Evolutionary conservation across 2,888 invertebrate genomes (phyloP), one percentile per base, ranked within the genome.

Genomic region (Ochropleura plecta): DNA sequence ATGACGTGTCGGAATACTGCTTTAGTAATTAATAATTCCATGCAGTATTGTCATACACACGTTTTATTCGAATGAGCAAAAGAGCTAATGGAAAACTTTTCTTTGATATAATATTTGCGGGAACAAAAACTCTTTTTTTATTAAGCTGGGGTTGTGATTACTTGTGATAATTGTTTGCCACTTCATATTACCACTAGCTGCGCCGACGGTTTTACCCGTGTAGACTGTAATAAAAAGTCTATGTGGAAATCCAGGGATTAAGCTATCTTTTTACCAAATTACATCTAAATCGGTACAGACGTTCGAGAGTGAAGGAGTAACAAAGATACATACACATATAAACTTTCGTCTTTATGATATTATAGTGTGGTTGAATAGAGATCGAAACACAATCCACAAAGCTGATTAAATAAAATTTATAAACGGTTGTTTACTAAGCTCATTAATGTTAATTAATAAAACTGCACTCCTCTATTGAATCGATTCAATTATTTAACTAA

Each of bases 1-100:
- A 82, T 83, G 64, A 79, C 46, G 59, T 66, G 51, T 69, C 78
- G 40, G 12, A 46, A 42, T 20, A 55, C 42, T 18, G 42, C 60
- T 60, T 42, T 42, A 60, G 42, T 5, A 42, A 18, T 60, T 9
- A 42, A 60, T 42, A 42, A 62, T n/a, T 60, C 18, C 60, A 42
- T n/a, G n/a, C 60, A 60, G 42, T 18, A 42, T 12, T 59, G 30
- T 20, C 57, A 51, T 63, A 53, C 12, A n/a, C 42, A 55, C 44
- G 42, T 18, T 76, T 74, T n/a, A 55, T 64, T 42, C 3, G 18
- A 73, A 46, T 46, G 10, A 8, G 1, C 30, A 30, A 30, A 46
- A 10, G 63, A 65, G 1, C n/a, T 30, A n/a, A 40, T n/a, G 14
- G 46, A 46, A 70, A n/a, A 40, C 16, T 42, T 70, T 68, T 8